phyloP scores from a whole-genome alignment of 2,888 invertebrate species.

The Eilema sororculum region DNA sequence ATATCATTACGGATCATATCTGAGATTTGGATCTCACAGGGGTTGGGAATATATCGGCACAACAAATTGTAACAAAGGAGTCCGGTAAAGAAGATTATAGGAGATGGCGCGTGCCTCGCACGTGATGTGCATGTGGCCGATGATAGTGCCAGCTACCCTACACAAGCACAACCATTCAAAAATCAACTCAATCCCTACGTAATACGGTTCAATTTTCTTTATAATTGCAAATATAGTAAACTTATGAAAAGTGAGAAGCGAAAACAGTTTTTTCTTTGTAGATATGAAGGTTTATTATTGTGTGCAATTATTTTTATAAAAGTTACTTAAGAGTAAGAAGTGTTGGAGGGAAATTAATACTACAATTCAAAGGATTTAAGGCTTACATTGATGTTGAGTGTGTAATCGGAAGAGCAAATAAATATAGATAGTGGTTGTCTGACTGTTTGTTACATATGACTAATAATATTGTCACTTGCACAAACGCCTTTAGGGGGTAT shows the following conservation, averaged over 20 bases:
- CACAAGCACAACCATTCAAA: slow-evolving; percentile 38
- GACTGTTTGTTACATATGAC: slow-evolving; percentile 62
- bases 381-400: slow-evolving; percentile 83
- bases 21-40: slow-evolving; percentile 77
- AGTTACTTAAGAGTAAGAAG: slow-evolving; percentile 81
- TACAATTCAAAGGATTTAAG: slow-evolving; percentile 85
- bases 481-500: slow-evolving; percentile 60
- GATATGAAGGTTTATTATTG: slow-evolving; percentile 50
- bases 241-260: slow-evolving; percentile 43
- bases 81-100: slow-evolving; percentile 84
- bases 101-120: slow-evolving; percentile 79
- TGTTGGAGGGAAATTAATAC: slow-evolving; percentile 86
- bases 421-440: slow-evolving; percentile 70
- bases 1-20: slow-evolving; percentile 85
- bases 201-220: slow-evolving; percentile 35
- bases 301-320: slow-evolving; percentile 43
- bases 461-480: slow-evolving; percentile 75
- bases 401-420: slow-evolving; percentile 82
- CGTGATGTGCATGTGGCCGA: slow-evolving; percentile 79
- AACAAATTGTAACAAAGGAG: slow-evolving; percentile 86
- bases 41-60: slow-evolving; percentile 70
- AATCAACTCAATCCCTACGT: slow-evolving; percentile 31
- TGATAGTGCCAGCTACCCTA: slow-evolving; percentile 74
- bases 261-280: slow-evolving; percentile 56
- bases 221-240: slow-evolving; percentile 28